Percentiles rank a stretch among this genome's conserved stretches.
Conservation (phyloP, 2,888 invertebrate species). For the Eledone cirrhosa region DNA sequence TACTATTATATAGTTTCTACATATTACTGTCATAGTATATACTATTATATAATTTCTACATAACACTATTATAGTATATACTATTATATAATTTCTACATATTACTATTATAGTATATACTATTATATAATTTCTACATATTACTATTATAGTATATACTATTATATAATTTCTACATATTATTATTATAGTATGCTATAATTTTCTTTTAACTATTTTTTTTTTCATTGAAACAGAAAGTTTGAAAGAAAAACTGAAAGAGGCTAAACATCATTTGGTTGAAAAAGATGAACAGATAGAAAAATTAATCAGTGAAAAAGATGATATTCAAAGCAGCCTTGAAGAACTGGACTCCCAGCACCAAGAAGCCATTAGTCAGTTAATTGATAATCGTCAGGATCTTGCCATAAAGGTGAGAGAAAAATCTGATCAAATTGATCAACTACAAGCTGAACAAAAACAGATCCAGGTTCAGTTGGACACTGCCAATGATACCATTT, state of each 20-base stretch:
- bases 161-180: no score
- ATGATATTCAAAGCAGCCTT: constrained; percentile 71
- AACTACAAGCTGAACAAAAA: constrained; percentile 32
- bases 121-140: no score
- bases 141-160: no score
- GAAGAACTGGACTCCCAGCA: constrained; percentile 81
- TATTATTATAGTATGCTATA: no score
- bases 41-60: no score
- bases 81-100: no score
- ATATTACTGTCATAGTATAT: no score
- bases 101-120: no score
- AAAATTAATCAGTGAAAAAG: constrained; percentile 44
- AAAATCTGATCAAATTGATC: constrained; percentile 36
- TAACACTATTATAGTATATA: no score
- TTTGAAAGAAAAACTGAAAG: constrained; percentile 37
- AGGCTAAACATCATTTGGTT: constrained; percentile 34
- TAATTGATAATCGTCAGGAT: constrained; percentile 48
- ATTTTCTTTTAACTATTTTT: no score
- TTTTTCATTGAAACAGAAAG: not conserved
- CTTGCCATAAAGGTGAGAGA: constrained; percentile 36
- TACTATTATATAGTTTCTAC: no score
- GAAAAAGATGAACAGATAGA: constrained; percentile 45
- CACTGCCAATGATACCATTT: not conserved
- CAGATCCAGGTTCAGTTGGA: not conserved
- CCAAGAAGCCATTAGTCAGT: constrained; percentile 71